These are phyloP conservation scores for Styela plicata DNA, from an alignment of 23 tunicate genomes.

Conservation along the genomic window DNA sequence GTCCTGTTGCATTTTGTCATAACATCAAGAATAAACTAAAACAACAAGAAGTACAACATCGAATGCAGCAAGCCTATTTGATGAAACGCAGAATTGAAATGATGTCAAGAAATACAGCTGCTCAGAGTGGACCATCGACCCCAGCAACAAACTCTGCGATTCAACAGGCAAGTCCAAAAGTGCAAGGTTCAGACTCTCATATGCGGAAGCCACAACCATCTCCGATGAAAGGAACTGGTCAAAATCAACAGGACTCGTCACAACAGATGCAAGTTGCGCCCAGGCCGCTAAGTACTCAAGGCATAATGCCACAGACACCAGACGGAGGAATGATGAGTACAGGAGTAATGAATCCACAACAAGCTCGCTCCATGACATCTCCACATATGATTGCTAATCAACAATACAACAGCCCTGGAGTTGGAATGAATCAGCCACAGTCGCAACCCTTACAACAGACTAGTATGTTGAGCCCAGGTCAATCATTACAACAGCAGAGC, in stretches of 20 bases:
- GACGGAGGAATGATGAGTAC: neutral
- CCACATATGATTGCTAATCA: constrained; percentile 32
- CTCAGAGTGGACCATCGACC: constrained; percentile 16
- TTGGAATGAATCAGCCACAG: neutral
- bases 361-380: neutral
- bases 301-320: constrained; percentile 44
- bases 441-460: neutral
- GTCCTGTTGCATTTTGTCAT: constrained; percentile 83
- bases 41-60: constrained; percentile 70
- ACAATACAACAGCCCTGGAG: constrained; percentile 14
- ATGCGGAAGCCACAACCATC: constrained; percentile 1
- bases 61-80: constrained; percentile 54
- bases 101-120: constrained; percentile 40
- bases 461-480: constrained; percentile 17
- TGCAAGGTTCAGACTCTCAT: neutral
- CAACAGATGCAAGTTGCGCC: constrained; percentile 52
- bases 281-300: neutral
- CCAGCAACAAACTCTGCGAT: neutral
- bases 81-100: constrained; percentile 74
- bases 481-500: neutral
- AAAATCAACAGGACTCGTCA: constrained; percentile 14
- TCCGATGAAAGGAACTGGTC: constrained; percentile 36
- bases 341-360: constrained; percentile 8
- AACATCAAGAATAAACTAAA: constrained; percentile 64
- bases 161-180: neutral